A percentile compares a stretch with the other conserved stretches of the same genome.
Evolutionary conservation across 2,113 vertebrate species (phyloP).

Genomic region (Periophthalmus modestus): DNA sequence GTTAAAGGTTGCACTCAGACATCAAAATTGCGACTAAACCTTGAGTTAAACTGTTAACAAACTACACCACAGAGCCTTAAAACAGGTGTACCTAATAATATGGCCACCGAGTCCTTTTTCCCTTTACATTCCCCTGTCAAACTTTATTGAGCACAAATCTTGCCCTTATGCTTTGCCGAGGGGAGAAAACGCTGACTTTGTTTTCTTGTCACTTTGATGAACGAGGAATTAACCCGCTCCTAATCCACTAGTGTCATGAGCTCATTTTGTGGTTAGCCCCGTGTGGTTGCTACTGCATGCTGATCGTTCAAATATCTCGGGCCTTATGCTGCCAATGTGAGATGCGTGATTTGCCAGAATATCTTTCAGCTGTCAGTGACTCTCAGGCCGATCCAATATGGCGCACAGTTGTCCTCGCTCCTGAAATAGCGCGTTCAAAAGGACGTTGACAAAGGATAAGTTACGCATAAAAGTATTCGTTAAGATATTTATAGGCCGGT

Average conservation of each 20-base stretch:
- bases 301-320: conserved; percentile 68
- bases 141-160: conserved; percentile 36
- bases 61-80: background rate
- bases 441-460: conserved; percentile 88
- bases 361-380: conserved; percentile 87
- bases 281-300: conserved; percentile 46
- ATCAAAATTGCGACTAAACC: too few relatives aligned
- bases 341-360: conserved; percentile 80
- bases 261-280: conserved; percentile 56
- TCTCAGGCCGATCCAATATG: conserved; percentile 78
- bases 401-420: conserved; percentile 81
- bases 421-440: conserved; percentile 87
- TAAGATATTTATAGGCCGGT: conserved; percentile 80
- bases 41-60: too few relatives aligned
- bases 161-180: background rate
- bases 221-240: conserved; percentile 45
- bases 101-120: background rate
- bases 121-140: conserved; percentile 19
- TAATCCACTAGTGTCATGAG: conserved; percentile 42
- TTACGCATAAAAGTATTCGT: conserved; percentile 78
- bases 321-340: conserved; percentile 73
- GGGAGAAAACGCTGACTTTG: conserved; percentile 41
- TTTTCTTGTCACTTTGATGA: conserved; percentile 55
- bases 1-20: too few relatives aligned
- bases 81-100: background rate